A percentile compares a stretch with the other conserved stretches of the same genome.
Conservation (phyloP, 2,113 vertebrate species). For the Psephotus haematonotus region DNA sequence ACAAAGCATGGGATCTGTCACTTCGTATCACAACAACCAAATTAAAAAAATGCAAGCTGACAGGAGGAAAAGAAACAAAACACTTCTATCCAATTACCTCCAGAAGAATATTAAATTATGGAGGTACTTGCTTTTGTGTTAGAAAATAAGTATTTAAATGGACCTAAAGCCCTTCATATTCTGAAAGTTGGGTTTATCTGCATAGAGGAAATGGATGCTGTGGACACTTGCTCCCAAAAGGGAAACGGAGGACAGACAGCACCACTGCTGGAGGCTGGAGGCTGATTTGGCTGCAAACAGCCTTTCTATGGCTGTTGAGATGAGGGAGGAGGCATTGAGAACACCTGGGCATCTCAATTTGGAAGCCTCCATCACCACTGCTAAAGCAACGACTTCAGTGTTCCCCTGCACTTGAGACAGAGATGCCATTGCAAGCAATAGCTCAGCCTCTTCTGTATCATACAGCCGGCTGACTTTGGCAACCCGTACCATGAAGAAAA, state of each 20-base stretch:
- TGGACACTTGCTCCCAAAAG: not conserved
- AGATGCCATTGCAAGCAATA: not conserved
- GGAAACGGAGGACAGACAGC: fast-evolving
- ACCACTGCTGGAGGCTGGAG: not conserved
- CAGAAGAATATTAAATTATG: slow-evolving; percentile 57
- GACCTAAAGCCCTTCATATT: not conserved
- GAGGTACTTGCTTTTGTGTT: slow-evolving; percentile 20
- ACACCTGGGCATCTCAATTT: not conserved
- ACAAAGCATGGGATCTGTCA: slow-evolving; percentile 1
- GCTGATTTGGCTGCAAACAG: fast-evolving
- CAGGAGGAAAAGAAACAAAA: slow-evolving; percentile 60
- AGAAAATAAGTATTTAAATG: slow-evolving; percentile 53
- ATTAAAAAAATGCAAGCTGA: slow-evolving; percentile 60
- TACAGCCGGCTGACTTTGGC: fast-evolving
- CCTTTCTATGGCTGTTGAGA: not conserved
- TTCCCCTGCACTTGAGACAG: not conserved
- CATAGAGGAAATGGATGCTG: not conserved
- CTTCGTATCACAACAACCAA: slow-evolving; percentile 38
- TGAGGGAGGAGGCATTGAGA: fast-evolving
- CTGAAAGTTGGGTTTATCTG: not conserved
- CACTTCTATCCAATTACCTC: slow-evolving; percentile 61
- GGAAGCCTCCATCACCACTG: not conserved
- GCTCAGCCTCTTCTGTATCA: not conserved
- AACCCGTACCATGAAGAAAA: not conserved
- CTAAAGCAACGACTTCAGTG: not conserved